These are phyloP conservation scores for Cirrhinus molitorella DNA, from an alignment of 2,797 vertebrate genomes.

Conservation along the genomic window DNA sequence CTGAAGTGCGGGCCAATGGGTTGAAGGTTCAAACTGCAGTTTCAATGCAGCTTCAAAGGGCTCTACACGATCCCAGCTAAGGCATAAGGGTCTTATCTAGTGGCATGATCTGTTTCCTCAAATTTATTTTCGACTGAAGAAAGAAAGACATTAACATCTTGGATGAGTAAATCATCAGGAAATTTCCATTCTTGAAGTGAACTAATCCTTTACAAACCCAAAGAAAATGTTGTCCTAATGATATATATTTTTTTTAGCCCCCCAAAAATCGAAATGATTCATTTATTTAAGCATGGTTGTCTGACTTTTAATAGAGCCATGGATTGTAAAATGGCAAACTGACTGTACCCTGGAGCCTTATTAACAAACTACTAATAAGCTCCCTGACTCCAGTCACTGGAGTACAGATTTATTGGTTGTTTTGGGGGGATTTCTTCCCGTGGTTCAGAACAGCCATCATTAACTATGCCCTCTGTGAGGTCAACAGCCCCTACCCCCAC, in stretches of 20 bases:
- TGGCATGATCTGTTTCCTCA: too few species aligned
- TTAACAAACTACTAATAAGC: conserved; percentile 77
- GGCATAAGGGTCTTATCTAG: too few species aligned
- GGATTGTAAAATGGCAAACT: conserved; percentile 72
- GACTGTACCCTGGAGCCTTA: conserved; percentile 70
- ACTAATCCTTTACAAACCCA: background rate
- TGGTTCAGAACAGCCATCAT: conserved; percentile 56
- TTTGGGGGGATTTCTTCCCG: conserved; percentile 67
- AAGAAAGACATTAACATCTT: too few species aligned
- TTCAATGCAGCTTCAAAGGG: too few species aligned
- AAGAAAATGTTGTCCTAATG: background rate
- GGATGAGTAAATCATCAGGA: too few species aligned
- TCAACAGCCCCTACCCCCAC: conserved; percentile 26
- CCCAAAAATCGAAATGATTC: conserved; percentile 64
- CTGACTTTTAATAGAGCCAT: conserved; percentile 76
- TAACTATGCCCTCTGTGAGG: conserved; percentile 38
- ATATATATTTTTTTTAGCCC: conserved; percentile 3
- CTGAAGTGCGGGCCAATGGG: too few species aligned
- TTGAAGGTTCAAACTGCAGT: too few species aligned
- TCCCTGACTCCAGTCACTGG: conserved; percentile 67
- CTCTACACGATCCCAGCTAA: too few species aligned
- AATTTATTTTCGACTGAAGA: too few species aligned
- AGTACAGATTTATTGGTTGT: conserved; percentile 74
- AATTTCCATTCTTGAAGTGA: too few species aligned
- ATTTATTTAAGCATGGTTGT: conserved; percentile 71